A percentile compares a stretch with the other conserved stretches of the same genome.
These are phyloP conservation scores for Drosophila merina DNA, from an alignment of 2,888 invertebrate species.

Conservation along the genomic window DNA sequence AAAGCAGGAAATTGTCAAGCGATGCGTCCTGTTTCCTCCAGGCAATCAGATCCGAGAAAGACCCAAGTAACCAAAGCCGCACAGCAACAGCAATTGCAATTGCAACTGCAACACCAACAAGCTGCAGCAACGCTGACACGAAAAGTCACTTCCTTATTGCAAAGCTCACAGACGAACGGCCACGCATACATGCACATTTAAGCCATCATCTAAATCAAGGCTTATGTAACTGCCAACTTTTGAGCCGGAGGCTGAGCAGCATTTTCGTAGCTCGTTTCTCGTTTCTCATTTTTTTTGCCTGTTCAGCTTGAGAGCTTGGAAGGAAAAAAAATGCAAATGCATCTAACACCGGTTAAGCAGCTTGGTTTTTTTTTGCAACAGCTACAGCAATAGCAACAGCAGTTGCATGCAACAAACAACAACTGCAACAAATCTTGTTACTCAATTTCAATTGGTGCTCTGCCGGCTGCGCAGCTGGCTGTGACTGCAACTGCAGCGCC, in stretches of 20 bases:
- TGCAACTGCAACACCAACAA: slow-evolving; percentile 28
- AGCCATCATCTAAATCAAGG: slow-evolving; percentile 77
- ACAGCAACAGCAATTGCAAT: slow-evolving; percentile 40
- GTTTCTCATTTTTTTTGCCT: slow-evolving; percentile 16
- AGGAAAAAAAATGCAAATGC: slow-evolving; percentile 71
- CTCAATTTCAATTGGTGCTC: slow-evolving; percentile 76
- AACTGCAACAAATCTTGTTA: slow-evolving; percentile 68
- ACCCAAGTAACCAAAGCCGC: slow-evolving; percentile 16
- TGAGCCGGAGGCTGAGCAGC: slow-evolving; percentile 24
- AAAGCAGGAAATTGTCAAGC: slow-evolving; percentile 61
- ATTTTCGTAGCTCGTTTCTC: slow-evolving; percentile 57
- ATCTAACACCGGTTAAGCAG: slow-evolving; percentile 78
- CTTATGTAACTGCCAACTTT: slow-evolving; percentile 74
- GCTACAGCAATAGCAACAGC: slow-evolving; percentile 24
- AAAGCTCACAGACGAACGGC: slow-evolving; percentile 48
- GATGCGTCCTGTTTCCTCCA: slow-evolving; percentile 68
- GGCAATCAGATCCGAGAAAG: slow-evolving; percentile 50
- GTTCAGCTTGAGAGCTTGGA: slow-evolving; percentile 32
- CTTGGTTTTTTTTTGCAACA: slow-evolving; percentile 53
- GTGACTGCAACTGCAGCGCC: slow-evolving; percentile 35
- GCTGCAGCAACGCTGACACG: slow-evolving; percentile 51
- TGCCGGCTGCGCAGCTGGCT: slow-evolving; percentile 28
- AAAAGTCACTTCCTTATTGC: slow-evolving; percentile 79
- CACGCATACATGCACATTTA: slow-evolving; percentile 43
- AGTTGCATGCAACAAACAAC: slow-evolving; percentile 43